A percentile compares a stretch with the other conserved stretches of the same genome.
phyloP scores from a whole-genome alignment of 1,140 invertebrate genomes.

The Achroia grisella region DNA sequence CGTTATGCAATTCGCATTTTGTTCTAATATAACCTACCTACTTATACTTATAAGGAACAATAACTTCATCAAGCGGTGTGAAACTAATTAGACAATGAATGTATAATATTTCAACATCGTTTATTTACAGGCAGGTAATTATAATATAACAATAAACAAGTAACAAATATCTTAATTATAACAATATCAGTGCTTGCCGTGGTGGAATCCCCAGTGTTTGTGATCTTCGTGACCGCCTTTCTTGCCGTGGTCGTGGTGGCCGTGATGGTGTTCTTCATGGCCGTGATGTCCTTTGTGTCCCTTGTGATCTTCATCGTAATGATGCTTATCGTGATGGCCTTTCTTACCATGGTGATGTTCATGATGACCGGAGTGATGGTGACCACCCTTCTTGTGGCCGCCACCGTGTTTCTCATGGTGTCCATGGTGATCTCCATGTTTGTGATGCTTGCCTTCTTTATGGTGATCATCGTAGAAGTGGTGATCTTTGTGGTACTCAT shows the following conservation, averaged over 20 bases:
- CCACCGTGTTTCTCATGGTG: constrained; percentile 76
- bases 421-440: constrained; percentile 76
- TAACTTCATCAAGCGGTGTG: too few relatives aligned
- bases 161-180: constrained; percentile 36
- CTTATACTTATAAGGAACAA: too few relatives aligned
- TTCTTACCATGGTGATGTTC: constrained; percentile 77
- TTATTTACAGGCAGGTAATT: constrained; percentile 52
- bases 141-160: constrained; percentile 32
- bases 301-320: constrained; percentile 75
- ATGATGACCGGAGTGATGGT: constrained; percentile 77
- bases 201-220: constrained; percentile 78
- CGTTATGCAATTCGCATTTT: too few relatives aligned
- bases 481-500: constrained; percentile 83
- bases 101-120: constrained; percentile 10
- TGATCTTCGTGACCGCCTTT: constrained; percentile 79
- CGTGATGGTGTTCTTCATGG: constrained; percentile 79
- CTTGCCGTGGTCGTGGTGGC: constrained; percentile 78
- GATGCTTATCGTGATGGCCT: constrained; percentile 76
- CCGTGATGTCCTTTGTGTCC: constrained; percentile 81
- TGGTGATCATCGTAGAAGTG: constrained; percentile 81
- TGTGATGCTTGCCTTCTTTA: constrained; percentile 77
- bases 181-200: constrained; percentile 58
- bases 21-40: too few relatives aligned
- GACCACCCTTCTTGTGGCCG: constrained; percentile 77
- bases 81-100: too few relatives aligned